Evolutionary conservation across 2,888 invertebrate genomes (phyloP).

Genomic region (Amphipoea oculea): DNA sequence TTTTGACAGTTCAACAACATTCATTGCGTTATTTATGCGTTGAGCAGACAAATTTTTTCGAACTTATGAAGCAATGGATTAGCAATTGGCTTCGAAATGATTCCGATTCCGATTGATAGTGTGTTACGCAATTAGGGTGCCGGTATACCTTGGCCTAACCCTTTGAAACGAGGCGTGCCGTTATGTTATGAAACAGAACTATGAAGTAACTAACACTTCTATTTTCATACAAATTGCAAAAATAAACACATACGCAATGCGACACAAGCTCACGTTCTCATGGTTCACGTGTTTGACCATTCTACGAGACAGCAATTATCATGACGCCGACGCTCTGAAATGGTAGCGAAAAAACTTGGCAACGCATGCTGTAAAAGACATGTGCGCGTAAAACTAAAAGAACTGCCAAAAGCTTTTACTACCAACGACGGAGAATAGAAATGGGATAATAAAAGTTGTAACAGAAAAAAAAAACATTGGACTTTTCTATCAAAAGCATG

Average conservation of each 20-base stretch:
- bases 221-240: conserved; percentile 26
- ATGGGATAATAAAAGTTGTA: neutral
- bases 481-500: conserved; percentile 1
- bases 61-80: no score
- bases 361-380: conserved; percentile 28
- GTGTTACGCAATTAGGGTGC: no score
- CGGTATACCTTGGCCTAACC: neutral
- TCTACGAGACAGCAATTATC: conserved; percentile 38
- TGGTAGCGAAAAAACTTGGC: conserved; percentile 58
- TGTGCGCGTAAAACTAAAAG: conserved; percentile 56
- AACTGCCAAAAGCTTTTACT: conserved; percentile 22
- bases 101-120: no score
- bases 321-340: conserved; percentile 5
- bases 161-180: neutral
- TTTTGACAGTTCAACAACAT: no score
- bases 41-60: no score
- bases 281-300: conserved; percentile 39
- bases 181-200: neutral
- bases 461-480: neutral
- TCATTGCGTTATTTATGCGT: no score
- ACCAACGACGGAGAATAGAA: neutral
- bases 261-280: conserved; percentile 28
- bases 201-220: conserved; percentile 22
- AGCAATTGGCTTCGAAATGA: no score
- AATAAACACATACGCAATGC: conserved; percentile 15